A percentile compares a stretch with the other conserved stretches of the same genome.
Conservation (phyloP, 2,113 vertebrate genomes). For the Orycteropus afer region DNA sequence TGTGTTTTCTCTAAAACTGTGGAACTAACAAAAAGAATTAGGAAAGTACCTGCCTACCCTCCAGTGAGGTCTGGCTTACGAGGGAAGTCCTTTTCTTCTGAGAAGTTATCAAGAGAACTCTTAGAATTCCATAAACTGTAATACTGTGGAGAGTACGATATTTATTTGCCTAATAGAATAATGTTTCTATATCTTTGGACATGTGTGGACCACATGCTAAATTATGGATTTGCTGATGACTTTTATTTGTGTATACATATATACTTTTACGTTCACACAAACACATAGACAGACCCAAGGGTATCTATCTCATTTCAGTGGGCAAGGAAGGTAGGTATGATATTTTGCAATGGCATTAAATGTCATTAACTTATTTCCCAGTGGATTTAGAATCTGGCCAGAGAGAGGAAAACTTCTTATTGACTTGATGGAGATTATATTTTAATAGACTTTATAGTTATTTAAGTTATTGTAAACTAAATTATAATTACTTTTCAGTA, state of each 20-base stretch:
- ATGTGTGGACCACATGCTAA: background rate
- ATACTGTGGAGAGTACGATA: background rate
- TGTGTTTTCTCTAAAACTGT: background rate
- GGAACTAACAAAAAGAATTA: background rate
- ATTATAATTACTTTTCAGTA: conserved; percentile 25
- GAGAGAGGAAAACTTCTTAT: conserved; percentile 9
- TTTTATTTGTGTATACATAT: conserved; percentile 35
- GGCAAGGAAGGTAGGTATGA: background rate
- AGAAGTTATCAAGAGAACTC: background rate
- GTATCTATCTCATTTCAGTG: background rate
- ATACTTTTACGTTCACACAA: background rate
- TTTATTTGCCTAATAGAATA: background rate
- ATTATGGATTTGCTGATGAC: conserved; percentile 27
- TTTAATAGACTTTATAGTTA: conserved; percentile 12
- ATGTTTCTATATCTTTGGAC: conserved; percentile 24
- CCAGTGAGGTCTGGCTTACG: conserved; percentile 80
- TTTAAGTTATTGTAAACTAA: conserved; percentile 27
- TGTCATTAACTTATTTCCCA: conserved; percentile 49
- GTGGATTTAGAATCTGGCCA: conserved; percentile 20
- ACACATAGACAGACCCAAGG: background rate
- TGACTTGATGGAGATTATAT: conserved; percentile 7
- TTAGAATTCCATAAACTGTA: background rate
- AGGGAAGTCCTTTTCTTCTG: background rate
- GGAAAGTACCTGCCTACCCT: background rate
- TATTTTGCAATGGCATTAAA: conserved; percentile 9